phyloP scores from a whole-genome alignment of 2,888 invertebrate species.

The Eucera pruinosa region DNA sequence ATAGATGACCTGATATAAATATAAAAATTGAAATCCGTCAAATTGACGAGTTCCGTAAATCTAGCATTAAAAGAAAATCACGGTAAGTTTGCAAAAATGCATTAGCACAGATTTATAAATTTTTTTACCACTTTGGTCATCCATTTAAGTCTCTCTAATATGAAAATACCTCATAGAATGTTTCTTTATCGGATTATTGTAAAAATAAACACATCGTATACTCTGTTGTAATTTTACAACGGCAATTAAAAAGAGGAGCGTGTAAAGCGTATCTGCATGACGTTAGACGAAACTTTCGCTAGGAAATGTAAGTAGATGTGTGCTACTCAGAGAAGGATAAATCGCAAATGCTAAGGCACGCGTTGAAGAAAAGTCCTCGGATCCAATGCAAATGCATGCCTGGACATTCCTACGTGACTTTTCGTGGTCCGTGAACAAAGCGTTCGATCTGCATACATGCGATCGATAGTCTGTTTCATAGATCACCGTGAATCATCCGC shows the following conservation, averaged over 20 bases:
- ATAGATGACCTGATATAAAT: too few species aligned
- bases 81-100: too few species aligned
- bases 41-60: too few species aligned
- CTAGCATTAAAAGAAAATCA: too few species aligned
- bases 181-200: too few species aligned
- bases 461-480: constrained; percentile 35
- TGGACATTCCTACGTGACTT: constrained; percentile 59
- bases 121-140: too few species aligned
- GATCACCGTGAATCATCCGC: constrained; percentile 62
- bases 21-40: too few species aligned
- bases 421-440: constrained; percentile 60
- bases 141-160: too few species aligned
- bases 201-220: too few species aligned
- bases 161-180: too few species aligned
- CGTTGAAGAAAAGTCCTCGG: constrained; percentile 47
- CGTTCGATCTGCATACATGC: constrained; percentile 49
- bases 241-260: constrained; percentile 1
- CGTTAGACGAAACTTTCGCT: constrained; percentile 56
- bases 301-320: constrained; percentile 12
- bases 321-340: constrained; percentile 5
- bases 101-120: too few species aligned
- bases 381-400: constrained; percentile 46
- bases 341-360: constrained; percentile 47
- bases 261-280: constrained; percentile 9
- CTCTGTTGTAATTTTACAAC: not conserved